phyloP scores from a whole-genome alignment of 2,113 vertebrate species.

The Alexandromys fortis region DNA sequence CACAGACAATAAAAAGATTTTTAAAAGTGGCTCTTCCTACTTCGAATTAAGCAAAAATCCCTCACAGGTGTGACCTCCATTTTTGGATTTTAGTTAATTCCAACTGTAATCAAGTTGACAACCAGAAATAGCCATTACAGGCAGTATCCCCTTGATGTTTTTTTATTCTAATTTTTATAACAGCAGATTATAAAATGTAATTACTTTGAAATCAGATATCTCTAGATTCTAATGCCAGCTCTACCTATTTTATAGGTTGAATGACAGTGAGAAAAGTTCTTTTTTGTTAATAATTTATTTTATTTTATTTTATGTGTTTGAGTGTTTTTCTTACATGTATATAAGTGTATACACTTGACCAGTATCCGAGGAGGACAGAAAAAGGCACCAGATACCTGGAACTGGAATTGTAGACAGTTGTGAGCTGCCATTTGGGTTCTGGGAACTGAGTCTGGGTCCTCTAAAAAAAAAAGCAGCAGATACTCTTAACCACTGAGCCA shows the following conservation, averaged over 20 bases:
- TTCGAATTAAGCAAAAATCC: background rate
- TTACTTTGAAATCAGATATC: conserved; percentile 30
- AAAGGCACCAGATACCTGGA: background rate
- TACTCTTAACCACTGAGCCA: background rate
- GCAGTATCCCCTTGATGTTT: background rate
- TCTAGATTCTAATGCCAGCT: background rate
- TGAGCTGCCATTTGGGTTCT: background rate
- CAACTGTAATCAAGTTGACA: background rate
- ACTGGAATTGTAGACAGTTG: background rate
- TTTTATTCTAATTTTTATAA: conserved; percentile 12
- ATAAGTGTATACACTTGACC: background rate
- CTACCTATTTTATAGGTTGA: background rate
- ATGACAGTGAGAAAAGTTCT: conserved; percentile 13
- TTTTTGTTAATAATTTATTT: background rate
- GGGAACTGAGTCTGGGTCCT: background rate
- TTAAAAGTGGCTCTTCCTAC: background rate
- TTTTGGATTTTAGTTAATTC: background rate
- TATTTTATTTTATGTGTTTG: background rate
- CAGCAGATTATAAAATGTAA: conserved; percentile 13
- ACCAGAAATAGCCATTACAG: background rate
- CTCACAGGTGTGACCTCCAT: background rate
- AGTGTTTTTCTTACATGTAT: background rate
- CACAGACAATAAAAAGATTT: background rate
- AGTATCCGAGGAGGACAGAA: background rate
- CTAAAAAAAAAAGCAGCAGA: background rate